phyloP scores from a whole-genome alignment of 2,797 vertebrate species.

The Microctenopoma lineatum region DNA sequence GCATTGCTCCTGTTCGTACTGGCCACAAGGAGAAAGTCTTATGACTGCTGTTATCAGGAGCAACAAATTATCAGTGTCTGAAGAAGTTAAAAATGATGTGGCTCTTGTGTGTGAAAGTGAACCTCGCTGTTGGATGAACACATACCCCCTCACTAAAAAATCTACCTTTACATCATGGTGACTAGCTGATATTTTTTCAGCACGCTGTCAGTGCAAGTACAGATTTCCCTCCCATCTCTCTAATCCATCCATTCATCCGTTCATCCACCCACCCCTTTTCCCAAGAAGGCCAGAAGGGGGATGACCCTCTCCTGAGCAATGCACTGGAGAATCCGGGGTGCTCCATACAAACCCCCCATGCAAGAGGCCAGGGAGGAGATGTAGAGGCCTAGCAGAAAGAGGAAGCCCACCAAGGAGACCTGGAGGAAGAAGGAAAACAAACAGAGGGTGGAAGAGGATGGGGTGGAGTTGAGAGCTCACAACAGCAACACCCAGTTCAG shows the following conservation, averaged over 20 bases:
- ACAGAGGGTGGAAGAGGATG: constrained; percentile 80
- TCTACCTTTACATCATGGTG: constrained; percentile 2
- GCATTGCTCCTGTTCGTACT: too few relatives aligned
- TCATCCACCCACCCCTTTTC: constrained; percentile 87
- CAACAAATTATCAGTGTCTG: neutral
- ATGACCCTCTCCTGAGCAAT: constrained; percentile 96
- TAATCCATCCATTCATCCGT: constrained; percentile 80
- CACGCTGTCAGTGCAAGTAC: constrained; percentile 1
- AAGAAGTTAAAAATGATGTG: neutral
- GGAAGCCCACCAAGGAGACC: constrained; percentile 98
- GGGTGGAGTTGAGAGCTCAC: constrained; percentile 68
- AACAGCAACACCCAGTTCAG: constrained; percentile 78
- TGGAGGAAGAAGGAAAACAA: constrained; percentile 84
- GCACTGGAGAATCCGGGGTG: constrained; percentile 97
- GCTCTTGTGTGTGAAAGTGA: neutral
- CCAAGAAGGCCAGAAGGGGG: constrained; percentile 88
- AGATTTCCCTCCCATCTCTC: constrained; percentile 22
- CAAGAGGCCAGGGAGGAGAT: constrained; percentile 98
- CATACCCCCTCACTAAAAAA: constrained; percentile 9
- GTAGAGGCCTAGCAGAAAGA: constrained; percentile 96
- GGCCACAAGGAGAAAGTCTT: too few relatives aligned
- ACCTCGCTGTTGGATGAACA: neutral
- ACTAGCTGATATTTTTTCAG: constrained; percentile 15
- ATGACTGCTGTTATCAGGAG: neutral
- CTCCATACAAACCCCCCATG: constrained; percentile 96